Conservation (phyloP, 2,113 vertebrate species). For the Colossoma macropomum region DNA sequence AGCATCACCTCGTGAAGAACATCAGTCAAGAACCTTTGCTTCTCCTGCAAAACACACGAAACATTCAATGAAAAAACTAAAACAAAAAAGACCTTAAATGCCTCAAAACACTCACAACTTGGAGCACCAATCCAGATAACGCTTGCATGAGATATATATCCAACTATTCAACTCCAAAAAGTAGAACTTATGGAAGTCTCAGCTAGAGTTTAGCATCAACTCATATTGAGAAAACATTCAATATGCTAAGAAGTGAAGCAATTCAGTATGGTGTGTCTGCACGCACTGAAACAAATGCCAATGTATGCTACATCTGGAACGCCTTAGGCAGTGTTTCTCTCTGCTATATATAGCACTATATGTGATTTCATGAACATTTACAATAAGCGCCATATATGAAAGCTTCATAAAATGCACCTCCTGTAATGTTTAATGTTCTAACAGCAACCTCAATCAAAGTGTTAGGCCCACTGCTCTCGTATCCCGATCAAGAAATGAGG, state of each 20-base stretch:
- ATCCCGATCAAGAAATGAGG: neutral
- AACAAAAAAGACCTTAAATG: neutral
- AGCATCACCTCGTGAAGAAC: slow-evolving; percentile 97
- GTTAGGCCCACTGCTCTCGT: neutral
- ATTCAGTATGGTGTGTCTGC: slow-evolving; percentile 1
- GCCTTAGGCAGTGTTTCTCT: neutral
- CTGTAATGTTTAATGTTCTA: neutral
- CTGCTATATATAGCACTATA: neutral
- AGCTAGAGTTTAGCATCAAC: neutral
- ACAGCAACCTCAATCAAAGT: neutral
- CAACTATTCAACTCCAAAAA: neutral
- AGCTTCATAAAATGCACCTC: neutral
- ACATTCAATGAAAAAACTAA: neutral
- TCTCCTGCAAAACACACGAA: slow-evolving; percentile 81
- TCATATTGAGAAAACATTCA: neutral
- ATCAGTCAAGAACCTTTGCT: slow-evolving; percentile 96
- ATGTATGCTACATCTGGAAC: neutral
- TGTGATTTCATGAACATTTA: neutral
- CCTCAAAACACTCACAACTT: neutral
- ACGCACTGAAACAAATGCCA: neutral
- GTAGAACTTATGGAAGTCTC: neutral
- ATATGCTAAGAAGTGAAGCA: neutral
- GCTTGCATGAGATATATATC: neutral
- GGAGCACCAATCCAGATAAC: neutral
- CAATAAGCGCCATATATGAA: neutral